Evolutionary conservation across 2,113 vertebrate genomes (phyloP), one percentile per base, ranked within the genome.

Genomic region (Daubentonia madagascariensis): DNA sequence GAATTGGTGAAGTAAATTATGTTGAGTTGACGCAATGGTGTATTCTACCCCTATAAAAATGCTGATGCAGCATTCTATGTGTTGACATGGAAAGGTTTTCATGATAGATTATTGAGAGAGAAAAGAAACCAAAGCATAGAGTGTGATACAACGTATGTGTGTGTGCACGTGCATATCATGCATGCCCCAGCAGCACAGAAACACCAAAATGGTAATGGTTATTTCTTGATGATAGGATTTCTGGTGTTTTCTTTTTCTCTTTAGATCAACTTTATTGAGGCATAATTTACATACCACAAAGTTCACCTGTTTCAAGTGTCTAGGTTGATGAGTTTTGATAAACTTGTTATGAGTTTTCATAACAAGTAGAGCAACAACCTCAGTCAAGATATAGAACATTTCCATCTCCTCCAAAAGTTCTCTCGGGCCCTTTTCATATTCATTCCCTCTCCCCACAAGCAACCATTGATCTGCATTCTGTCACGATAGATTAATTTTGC

Each of bases 171-270:
- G 6, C 54, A 57, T 57, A 7, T 22, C 11, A 4, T 28, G 23
- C 43, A 30, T 23, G 37, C 20, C 40, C 52, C 48, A 52, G 14
- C 32, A 75, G 37, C 40, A n/a, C 32, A 76, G 54, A 89, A 85
- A 94, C 2, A 85, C 52, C 52, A 76, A 61, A 90, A 86, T 79
- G 3, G 28, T 61, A 84, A 63, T 40, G 12, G 25, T 78, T 76
- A 14, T 50, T 8, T 81, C 59, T 73, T 63, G 25, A 11, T 25
- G 17, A 17, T 87, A 32, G n/a, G 14, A 85, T 89, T 91, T 88
- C 48, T 61, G 59, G 54, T 80, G 81, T 32, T 65, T 54, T 76
- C 22, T 63, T 61, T 95, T 89, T 45, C 59, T 70, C 28, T 89
- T 84, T 52, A 84, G 25, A 73, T 73, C 70, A 91, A 52, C 14